Conservation (phyloP, 2,888 invertebrate species). For the Limnephilus rhombicus region DNA sequence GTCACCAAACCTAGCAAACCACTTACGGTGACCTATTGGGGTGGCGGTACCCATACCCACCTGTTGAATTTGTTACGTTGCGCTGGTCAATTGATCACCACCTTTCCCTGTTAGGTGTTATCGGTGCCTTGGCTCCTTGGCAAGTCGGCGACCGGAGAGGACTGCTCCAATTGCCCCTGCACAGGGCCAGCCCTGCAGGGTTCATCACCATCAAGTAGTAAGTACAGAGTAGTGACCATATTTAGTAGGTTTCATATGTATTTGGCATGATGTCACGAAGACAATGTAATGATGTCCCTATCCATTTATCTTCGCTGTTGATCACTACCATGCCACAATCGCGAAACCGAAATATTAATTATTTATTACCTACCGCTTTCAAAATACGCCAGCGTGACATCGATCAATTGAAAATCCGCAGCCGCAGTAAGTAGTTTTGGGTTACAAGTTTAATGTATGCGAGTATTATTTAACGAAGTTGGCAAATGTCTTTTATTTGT, state of each 20-base stretch:
- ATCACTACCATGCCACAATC: not conserved
- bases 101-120: too few species aligned
- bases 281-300: not conserved
- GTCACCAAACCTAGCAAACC: too few species aligned
- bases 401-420: constrained; percentile 6
- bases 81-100: too few species aligned
- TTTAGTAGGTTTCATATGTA: not conserved
- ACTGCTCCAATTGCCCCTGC: too few species aligned
- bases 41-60: too few species aligned
- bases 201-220: too few species aligned
- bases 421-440: not conserved
- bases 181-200: too few species aligned
- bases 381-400: not conserved
- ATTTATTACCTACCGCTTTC: not conserved
- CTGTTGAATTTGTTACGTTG: too few species aligned
- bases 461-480: constrained; percentile 7
- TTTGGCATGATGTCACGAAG: not conserved
- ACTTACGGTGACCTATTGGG: too few species aligned
- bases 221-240: not conserved
- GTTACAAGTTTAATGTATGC: constrained; percentile 20
- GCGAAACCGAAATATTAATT: not conserved
- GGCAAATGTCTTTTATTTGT: constrained; percentile 57
- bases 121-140: too few species aligned
- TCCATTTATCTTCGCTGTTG: not conserved
- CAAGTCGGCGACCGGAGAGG: too few species aligned